phyloP scores from a whole-genome alignment of 2,797 vertebrate species.

The Acipenser ruthenus region DNA sequence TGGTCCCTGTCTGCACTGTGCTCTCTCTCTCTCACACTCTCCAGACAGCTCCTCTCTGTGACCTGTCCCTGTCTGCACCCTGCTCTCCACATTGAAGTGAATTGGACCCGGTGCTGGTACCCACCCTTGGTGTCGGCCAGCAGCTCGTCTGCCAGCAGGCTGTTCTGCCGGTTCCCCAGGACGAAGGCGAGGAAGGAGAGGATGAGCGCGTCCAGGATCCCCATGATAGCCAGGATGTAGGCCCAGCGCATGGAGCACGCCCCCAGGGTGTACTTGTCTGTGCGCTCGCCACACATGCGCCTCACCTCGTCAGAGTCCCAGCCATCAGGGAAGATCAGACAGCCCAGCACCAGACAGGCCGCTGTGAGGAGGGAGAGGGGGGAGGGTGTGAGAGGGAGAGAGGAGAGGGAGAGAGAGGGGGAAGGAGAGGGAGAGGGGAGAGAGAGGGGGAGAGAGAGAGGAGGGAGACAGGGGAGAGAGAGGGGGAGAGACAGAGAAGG shows the following conservation, averaged over 20 bases:
- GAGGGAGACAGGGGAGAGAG: neutral
- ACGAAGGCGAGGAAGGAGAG: constrained; percentile 92
- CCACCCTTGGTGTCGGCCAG: constrained; percentile 88
- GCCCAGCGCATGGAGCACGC: constrained; percentile 89
- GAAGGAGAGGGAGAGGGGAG: constrained; percentile 12
- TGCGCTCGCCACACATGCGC: constrained; percentile 85
- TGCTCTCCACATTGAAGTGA: too few relatives aligned
- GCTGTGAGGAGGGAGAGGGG: constrained; percentile 43
- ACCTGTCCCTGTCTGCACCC: too few relatives aligned
- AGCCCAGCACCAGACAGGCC: constrained; percentile 86
- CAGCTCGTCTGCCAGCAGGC: constrained; percentile 86
- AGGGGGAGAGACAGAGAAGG: neutral
- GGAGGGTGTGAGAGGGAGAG: neutral
- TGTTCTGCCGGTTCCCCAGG: constrained; percentile 87
- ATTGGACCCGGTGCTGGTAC: too few relatives aligned
- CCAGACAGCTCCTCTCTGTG: too few relatives aligned
- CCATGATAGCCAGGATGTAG: constrained; percentile 92
- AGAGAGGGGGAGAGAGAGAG: neutral
- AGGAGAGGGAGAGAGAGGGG: neutral
- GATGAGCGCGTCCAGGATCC: constrained; percentile 88
- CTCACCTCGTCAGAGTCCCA: constrained; percentile 91
- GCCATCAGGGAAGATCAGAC: constrained; percentile 91
- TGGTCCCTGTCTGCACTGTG: too few relatives aligned
- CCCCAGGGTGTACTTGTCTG: constrained; percentile 76
- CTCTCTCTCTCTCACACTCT: too few relatives aligned